Conservation (phyloP, 2,113 vertebrate genomes). For the Dromaius novaehollandiae region DNA sequence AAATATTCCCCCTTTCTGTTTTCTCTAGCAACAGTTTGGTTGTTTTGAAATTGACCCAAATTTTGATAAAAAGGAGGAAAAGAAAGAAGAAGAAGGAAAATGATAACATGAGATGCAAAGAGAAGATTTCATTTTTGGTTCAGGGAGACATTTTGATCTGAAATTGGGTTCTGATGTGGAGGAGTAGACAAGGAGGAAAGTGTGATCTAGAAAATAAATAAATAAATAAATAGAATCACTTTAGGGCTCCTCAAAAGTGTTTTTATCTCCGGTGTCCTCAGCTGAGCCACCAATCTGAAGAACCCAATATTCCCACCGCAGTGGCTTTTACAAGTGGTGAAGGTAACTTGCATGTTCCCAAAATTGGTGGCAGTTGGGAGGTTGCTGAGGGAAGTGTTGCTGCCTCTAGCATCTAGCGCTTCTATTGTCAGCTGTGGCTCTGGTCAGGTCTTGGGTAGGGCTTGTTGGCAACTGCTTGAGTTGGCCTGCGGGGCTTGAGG, state of each 20-base stretch:
- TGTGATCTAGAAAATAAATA: no score
- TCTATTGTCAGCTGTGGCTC: background rate
- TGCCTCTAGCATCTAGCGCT: background rate
- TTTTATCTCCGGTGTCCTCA: no score
- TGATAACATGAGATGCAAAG: background rate
- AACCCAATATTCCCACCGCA: no score
- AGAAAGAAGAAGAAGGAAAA: background rate
- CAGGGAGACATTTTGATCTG: background rate
- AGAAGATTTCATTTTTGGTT: background rate
- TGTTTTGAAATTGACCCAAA: background rate
- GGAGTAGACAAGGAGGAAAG: no score
- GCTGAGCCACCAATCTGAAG: no score
- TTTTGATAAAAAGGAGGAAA: background rate
- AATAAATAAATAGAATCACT: no score
- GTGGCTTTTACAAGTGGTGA: no score
- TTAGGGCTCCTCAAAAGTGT: no score
- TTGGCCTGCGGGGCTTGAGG: background rate
- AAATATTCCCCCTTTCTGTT: background rate
- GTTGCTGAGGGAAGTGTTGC: background rate
- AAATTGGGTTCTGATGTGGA: background rate
- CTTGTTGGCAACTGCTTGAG: background rate
- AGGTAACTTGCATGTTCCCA: background rate
- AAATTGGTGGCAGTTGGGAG: background rate
- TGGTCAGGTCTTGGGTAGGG: background rate
- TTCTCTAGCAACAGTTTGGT: background rate